phyloP scores from a whole-genome alignment of 2,113 vertebrate genomes.

The Ranitomeya variabilis region DNA sequence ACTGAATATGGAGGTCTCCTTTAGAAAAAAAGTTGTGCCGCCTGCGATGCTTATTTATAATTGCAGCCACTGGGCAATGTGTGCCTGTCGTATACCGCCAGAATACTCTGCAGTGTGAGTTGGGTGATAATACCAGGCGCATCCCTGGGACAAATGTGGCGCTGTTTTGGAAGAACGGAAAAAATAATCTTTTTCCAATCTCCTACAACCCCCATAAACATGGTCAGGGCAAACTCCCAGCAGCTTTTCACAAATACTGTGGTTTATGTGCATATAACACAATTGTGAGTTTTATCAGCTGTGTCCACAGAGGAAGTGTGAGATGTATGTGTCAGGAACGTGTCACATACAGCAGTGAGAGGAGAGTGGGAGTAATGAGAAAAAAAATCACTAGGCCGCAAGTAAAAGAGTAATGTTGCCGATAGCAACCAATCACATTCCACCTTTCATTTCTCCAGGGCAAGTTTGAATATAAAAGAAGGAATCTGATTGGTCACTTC shows the following conservation, averaged over 20 bases:
- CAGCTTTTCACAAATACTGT: not conserved
- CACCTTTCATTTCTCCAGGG: not conserved
- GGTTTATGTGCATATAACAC: not conserved
- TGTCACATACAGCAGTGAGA: not conserved
- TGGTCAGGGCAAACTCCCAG: not conserved
- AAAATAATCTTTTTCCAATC: too few species aligned
- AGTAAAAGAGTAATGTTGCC: not conserved
- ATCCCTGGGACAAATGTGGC: too few species aligned
- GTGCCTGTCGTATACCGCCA: too few species aligned
- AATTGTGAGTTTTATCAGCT: not conserved
- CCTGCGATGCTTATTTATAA: too few species aligned
- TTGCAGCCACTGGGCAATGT: too few species aligned
- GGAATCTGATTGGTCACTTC: not conserved
- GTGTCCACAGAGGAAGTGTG: slow-evolving; percentile 1
- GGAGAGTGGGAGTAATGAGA: not conserved
- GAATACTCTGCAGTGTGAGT: too few species aligned
- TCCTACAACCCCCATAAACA: too few species aligned
- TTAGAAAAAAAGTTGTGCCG: too few species aligned
- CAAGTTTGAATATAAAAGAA: not conserved
- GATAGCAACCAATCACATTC: too few species aligned
- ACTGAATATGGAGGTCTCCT: too few species aligned
- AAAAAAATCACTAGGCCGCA: not conserved
- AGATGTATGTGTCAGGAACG: not conserved
- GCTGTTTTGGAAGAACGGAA: too few species aligned
- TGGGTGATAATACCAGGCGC: too few species aligned